A percentile compares a stretch with the other conserved stretches of the same genome.
Evolutionary conservation across 2,113 vertebrate genomes (phyloP).

Genomic region (Mus musculus): DNA sequence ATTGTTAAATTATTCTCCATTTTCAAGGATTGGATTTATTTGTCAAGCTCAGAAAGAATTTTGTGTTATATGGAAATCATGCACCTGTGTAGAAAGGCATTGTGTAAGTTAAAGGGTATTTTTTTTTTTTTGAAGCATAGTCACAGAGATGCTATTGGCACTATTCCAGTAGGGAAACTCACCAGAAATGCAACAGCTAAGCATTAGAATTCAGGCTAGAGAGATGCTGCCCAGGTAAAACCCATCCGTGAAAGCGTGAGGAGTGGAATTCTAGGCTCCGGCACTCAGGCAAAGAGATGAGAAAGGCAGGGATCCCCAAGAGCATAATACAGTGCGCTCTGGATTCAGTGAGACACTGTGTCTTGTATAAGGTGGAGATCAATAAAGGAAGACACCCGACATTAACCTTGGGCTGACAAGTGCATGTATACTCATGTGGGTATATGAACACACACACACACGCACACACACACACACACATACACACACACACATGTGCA

Average conservation of each 20-base stretch:
- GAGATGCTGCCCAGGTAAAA: no score
- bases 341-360: no score
- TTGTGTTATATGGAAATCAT: constrained; percentile 37
- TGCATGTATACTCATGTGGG: neutral
- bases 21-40: constrained; percentile 21
- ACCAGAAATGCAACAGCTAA: neutral
- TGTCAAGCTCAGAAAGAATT: constrained; percentile 23
- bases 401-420: neutral
- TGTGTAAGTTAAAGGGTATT: neutral
- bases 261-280: neutral
- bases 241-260: neutral
- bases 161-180: neutral
- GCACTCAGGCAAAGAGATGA: neutral
- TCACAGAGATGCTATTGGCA: neutral
- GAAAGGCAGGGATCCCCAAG: neutral
- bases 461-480: neutral
- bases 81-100: neutral
- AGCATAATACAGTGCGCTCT: neutral
- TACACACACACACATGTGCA: no score
- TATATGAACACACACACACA: neutral
- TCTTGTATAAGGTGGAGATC: no score
- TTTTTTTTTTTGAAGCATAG: neutral
- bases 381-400: neutral
- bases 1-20: neutral
- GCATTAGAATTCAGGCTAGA: neutral